phyloP scores from a whole-genome alignment of 2,113 vertebrate species.

The Chroicocephalus ridibundus region DNA sequence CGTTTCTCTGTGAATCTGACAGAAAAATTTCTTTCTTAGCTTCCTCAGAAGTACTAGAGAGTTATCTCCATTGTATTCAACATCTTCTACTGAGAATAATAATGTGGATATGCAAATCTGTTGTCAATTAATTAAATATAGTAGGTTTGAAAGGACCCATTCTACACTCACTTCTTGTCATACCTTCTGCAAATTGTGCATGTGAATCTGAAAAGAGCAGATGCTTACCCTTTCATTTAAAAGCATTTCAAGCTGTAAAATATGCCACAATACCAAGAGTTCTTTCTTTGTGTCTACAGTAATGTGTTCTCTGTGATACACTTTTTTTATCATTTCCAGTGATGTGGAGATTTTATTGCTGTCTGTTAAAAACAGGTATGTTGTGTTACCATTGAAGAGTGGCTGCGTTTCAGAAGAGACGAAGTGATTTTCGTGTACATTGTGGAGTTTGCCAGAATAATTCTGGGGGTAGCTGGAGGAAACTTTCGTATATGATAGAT shows the following conservation, averaged over 20 bases:
- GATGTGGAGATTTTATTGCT: neutral
- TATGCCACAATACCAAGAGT: neutral
- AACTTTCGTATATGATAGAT: neutral
- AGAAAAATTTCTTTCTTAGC: neutral
- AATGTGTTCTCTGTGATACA: neutral
- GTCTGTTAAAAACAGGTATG: neutral
- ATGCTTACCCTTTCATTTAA: neutral
- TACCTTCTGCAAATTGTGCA: neutral
- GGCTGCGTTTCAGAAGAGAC: neutral
- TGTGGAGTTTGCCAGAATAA: neutral
- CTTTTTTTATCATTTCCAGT: neutral
- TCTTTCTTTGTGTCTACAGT: neutral
- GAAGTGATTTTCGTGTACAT: neutral
- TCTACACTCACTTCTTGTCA: neutral
- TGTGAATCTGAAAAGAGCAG: neutral
- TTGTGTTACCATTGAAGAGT: neutral
- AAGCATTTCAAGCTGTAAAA: neutral
- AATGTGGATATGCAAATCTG: neutral
- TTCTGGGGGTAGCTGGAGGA: neutral
- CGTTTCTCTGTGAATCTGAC: neutral
- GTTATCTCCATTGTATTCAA: neutral
- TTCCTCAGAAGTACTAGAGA: neutral
- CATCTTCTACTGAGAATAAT: neutral
- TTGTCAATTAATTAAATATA: neutral
- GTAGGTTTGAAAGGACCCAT: neutral